These are phyloP conservation scores for Melierax canorus DNA, from an alignment of 2,113 vertebrate species.

Conservation along the genomic window DNA sequence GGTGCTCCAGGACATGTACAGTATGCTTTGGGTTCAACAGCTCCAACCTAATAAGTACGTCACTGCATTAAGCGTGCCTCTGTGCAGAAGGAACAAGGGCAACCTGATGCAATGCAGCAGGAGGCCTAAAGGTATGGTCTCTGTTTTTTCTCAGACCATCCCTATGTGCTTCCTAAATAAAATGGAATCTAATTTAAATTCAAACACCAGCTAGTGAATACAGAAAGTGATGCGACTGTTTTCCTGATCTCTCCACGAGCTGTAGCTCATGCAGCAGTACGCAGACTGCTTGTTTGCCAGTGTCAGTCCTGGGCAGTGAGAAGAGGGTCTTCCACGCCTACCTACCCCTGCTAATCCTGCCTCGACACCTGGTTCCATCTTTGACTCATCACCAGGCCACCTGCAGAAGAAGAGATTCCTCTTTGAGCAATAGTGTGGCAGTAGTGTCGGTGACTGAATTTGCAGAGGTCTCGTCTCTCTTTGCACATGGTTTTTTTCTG, in stretches of 20 bases:
- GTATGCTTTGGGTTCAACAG: neutral
- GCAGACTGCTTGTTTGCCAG: neutral
- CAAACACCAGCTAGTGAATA: neutral
- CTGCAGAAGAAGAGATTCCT: neutral
- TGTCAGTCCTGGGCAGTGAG: neutral
- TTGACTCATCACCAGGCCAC: neutral
- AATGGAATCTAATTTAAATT: neutral
- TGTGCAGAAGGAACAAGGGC: neutral
- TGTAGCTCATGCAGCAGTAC: fast-evolving
- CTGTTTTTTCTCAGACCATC: neutral
- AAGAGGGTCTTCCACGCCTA: neutral
- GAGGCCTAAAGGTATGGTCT: neutral
- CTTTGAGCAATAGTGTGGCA: neutral
- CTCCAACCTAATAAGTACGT: neutral
- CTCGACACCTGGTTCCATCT: neutral
- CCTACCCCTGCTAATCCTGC: neutral
- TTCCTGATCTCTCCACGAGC: neutral
- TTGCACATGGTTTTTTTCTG: fast-evolving
- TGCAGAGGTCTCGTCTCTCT: neutral
- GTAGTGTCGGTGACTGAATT: neutral
- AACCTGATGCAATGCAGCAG: neutral
- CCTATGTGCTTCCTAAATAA: neutral
- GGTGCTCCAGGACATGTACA: neutral
- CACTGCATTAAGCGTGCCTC: neutral
- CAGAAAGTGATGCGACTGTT: neutral